Conservation (phyloP, 37 sponge, comb jelly and placozoan genomes). For the Diacarnus erythraeanus region DNA sequence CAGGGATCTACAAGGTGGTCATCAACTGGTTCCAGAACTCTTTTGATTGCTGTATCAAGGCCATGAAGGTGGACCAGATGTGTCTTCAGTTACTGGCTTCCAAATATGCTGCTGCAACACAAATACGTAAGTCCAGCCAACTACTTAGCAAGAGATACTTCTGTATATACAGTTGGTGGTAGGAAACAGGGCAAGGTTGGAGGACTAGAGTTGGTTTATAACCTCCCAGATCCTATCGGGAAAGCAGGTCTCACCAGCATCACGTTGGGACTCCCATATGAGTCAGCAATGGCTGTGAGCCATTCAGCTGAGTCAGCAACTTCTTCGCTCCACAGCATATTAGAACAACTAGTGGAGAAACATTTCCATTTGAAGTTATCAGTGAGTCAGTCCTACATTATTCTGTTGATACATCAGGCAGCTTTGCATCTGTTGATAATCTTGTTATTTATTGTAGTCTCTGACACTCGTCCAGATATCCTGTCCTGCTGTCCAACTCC, state of each 20-base stretch:
- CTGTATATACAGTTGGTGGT: background rate
- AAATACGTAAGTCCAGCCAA: background rate
- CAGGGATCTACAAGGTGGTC: background rate
- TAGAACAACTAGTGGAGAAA: background rate
- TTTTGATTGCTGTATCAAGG: constrained; percentile 24
- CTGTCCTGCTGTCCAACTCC: background rate
- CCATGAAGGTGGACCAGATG: background rate
- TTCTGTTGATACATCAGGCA: constrained; percentile 6
- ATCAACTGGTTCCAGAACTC: constrained; percentile 20
- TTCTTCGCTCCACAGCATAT: background rate
- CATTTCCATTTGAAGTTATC: constrained; percentile 9
- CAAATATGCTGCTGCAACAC: constrained; percentile 12
- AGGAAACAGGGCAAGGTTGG: background rate
- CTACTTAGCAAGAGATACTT: background rate
- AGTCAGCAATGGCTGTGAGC: background rate
- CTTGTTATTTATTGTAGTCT: background rate
- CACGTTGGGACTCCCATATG: background rate
- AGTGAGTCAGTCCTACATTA: background rate
- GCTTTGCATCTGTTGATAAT: background rate
- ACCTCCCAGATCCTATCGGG: background rate
- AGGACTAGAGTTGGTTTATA: constrained; percentile 23
- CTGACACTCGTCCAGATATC: background rate
- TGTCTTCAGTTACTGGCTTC: constrained; percentile 14
- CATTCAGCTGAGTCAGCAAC: background rate
- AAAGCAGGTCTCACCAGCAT: constrained; percentile 17